Percentiles rank a stretch among this genome's conserved stretches.
Conservation (phyloP, 2,797 vertebrate species). For the Thripadectes ignobilis region DNA sequence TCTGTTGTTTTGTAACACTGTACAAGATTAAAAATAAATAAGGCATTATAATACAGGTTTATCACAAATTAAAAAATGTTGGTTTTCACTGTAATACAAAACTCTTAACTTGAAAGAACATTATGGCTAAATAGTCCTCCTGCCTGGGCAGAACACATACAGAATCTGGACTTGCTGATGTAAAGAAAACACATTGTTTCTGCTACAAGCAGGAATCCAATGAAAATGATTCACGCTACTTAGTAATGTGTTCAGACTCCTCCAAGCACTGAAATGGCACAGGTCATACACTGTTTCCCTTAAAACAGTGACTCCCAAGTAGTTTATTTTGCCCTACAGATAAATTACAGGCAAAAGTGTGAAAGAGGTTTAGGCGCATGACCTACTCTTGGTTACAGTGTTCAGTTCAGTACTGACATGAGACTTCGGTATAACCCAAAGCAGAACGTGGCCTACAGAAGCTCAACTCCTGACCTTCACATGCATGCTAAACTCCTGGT, state of each 20-base stretch:
- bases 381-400: neutral
- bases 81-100: slow-evolving; percentile 70
- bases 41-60: slow-evolving; percentile 80
- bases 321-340: neutral
- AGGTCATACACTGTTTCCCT: neutral
- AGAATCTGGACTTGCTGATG: slow-evolving; percentile 59
- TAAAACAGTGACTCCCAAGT: neutral
- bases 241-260: neutral
- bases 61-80: slow-evolving; percentile 73
- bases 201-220: slow-evolving; percentile 19
- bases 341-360: neutral
- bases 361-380: neutral
- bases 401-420: neutral
- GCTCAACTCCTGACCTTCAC: neutral
- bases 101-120: slow-evolving; percentile 63
- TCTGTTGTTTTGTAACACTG: slow-evolving; percentile 60
- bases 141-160: slow-evolving; percentile 32
- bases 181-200: slow-evolving; percentile 14
- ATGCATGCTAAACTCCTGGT: neutral
- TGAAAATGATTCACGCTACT: neutral
- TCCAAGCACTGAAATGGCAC: slow-evolving; percentile 48
- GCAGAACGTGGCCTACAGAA: neutral
- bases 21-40: slow-evolving; percentile 82
- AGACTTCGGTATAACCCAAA: neutral
- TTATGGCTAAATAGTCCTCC: slow-evolving; percentile 72